Conservation (phyloP, 1,140 invertebrate genomes). For the Drosophila parvula region DNA sequence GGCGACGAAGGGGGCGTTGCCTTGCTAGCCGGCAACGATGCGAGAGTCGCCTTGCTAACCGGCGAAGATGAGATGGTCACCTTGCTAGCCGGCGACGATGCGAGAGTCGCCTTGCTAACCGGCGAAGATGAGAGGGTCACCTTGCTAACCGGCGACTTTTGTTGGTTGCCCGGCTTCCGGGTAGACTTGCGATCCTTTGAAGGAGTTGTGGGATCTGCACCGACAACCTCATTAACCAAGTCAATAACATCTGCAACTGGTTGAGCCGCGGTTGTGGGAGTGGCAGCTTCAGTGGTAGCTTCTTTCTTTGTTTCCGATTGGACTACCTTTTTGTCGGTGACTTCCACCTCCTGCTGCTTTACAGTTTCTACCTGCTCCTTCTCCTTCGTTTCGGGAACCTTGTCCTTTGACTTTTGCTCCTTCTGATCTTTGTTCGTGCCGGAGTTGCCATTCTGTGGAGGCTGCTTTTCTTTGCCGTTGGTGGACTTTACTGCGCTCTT, state of each 20-base stretch:
- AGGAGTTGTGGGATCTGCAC: constrained; percentile 39
- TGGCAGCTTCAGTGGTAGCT: constrained; percentile 2
- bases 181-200: constrained; percentile 52
- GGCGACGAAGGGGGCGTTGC: background rate
- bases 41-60: background rate
- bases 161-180: constrained; percentile 46
- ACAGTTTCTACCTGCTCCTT: constrained; percentile 17
- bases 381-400: constrained; percentile 33
- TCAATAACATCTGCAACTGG: constrained; percentile 13
- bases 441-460: constrained; percentile 55
- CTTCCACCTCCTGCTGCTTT: constrained; percentile 19
- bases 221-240: constrained; percentile 2
- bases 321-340: constrained; percentile 8
- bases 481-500: constrained; percentile 49
- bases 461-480: constrained; percentile 64
- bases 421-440: constrained; percentile 46
- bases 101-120: background rate
- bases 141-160: constrained; percentile 45
- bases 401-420: constrained; percentile 49
- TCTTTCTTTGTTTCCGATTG: constrained; percentile 35
- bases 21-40: constrained; percentile 22
- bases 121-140: background rate
- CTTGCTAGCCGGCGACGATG: constrained; percentile 23
- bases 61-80: constrained; percentile 11
- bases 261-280: constrained; percentile 10